Conservation (phyloP, 2,113 vertebrate genomes). For the Pterocles burchelli region DNA sequence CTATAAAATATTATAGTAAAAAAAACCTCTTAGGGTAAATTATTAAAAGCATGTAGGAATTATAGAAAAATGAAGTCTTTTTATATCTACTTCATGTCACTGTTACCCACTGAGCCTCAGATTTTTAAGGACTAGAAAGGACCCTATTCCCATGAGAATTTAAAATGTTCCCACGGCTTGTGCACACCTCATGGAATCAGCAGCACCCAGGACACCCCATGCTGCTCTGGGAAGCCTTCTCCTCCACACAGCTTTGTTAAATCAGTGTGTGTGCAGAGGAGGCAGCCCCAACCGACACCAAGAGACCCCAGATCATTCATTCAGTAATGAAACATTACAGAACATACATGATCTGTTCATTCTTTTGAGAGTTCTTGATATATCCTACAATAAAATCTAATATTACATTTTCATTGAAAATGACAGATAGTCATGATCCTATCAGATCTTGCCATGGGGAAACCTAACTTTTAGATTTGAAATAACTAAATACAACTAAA, state of each 20-base stretch:
- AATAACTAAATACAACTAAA: background rate
- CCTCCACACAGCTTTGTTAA: background rate
- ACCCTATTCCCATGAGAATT: background rate
- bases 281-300: background rate
- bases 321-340: background rate
- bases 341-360: background rate
- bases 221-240: background rate
- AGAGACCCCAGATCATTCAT: background rate
- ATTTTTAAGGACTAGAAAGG: background rate
- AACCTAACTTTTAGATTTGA: background rate
- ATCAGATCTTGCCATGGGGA: background rate
- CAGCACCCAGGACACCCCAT: accelerated
- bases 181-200: accelerated
- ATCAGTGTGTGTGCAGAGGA: too few species aligned
- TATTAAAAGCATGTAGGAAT: background rate
- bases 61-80: background rate
- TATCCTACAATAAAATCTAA: background rate
- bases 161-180: accelerated
- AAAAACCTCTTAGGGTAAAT: background rate
- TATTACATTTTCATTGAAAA: background rate
- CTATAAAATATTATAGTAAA: background rate
- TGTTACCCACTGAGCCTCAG: background rate
- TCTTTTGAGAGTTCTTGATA: background rate
- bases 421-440: background rate
- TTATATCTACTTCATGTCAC: background rate